Evolutionary conservation across 2,797 vertebrate genomes (phyloP), one percentile per base, ranked within the genome.

Genomic region (Xenopus petersii): DNA sequence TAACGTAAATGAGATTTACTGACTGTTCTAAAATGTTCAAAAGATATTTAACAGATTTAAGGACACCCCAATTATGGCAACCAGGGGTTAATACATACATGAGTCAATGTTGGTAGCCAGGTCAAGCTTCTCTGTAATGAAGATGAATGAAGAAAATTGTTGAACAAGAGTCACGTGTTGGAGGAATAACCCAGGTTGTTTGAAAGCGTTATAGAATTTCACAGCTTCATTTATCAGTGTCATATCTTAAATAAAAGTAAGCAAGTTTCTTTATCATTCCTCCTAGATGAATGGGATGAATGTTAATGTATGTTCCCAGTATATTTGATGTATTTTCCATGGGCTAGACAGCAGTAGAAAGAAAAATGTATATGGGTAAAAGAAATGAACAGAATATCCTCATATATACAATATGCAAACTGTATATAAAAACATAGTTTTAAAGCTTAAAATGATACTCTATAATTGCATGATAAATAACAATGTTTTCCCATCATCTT

Each of bases 271-370:
- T 89, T 91, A 87, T 88, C 85, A 81, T 91, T 91, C 87, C 87
- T 92, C 86, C 88, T 91, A 90, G 92, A 94, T 92, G 91, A 91
- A 91, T 92, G 93, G 94, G 93, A 94, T 93, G n/a, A 94, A 92
- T 89, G 91, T 91, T 94, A 90, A 93, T 94, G 93, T 92, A 42
- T 42, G 36, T 42, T 42, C 36, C 36, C 36, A 42, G 8, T 6
- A 42, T 42, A 42, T 42, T 42, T 42, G 36, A 42, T 9, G 8
- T 42, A 42, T 42, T 42, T 42, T 42, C 5, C 5, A 42, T 9
- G 5, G 36, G 36, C 4, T 4, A 42, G 36, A 9, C 36, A 42
- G 8, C 8, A 42, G 36, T 42, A 42, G 36, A 42, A 42, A 42
- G 5, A 7, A 6, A 42, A 42, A 42, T 6, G 1, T 5, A 30